These are phyloP conservation scores for Vultur gryphus DNA, from an alignment of 2,797 vertebrate species.

Conservation along the genomic window DNA sequence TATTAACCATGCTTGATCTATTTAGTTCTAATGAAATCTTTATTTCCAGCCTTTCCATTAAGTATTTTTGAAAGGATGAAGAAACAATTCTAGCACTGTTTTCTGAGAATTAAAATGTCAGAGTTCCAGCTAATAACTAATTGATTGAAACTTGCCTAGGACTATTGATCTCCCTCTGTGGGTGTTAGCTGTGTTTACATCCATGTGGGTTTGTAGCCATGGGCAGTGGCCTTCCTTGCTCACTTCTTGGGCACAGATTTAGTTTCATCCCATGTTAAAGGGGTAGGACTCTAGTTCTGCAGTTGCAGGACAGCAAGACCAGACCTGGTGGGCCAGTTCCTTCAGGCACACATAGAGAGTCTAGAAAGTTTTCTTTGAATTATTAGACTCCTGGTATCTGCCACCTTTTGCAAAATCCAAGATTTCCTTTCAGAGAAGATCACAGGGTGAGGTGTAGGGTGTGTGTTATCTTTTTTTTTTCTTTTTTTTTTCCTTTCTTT, in stretches of 20 bases:
- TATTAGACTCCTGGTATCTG: not conserved
- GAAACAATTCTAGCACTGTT: not conserved
- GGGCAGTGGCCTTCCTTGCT: not conserved
- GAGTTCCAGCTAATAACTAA: not conserved
- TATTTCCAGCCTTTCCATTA: not conserved
- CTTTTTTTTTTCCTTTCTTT: too few relatives aligned
- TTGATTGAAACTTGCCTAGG: not conserved
- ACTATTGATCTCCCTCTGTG: not conserved
- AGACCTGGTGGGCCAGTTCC: not conserved
- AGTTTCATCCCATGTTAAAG: not conserved
- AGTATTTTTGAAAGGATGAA: not conserved
- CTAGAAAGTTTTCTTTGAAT: not conserved
- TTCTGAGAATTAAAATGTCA: not conserved
- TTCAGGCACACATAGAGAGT: not conserved
- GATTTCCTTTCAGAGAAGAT: not conserved
- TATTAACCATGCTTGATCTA: not conserved
- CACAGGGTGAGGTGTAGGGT: not conserved
- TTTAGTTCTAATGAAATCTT: not conserved
- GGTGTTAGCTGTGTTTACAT: not conserved
- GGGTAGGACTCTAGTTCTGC: not conserved
- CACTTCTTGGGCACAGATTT: not conserved
- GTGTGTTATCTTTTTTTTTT: accelerated
- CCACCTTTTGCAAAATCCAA: not conserved
- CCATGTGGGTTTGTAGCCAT: not conserved
- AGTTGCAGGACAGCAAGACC: not conserved